Evolutionary conservation across 2,113 vertebrate genomes (phyloP), one percentile per base, ranked within the genome.

Genomic region (Crotalus helleri): DNA sequence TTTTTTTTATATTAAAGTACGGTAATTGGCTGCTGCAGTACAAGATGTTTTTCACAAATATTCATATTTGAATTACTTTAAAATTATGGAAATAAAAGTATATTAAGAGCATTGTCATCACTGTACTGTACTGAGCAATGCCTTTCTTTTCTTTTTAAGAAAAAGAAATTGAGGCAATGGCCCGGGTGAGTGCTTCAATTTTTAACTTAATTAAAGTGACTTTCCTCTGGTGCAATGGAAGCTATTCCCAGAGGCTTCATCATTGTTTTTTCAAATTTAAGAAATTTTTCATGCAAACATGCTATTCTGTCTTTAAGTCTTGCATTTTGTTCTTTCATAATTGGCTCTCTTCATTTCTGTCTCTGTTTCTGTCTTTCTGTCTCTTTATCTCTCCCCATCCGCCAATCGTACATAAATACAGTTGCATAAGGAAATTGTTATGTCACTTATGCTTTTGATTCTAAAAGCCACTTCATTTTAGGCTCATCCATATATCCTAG

Each of bases 181-280:
- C 29, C 61, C 7, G 90, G 74, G 69, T 90, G 88, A 93, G 61
- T 86, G 19, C 74, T 93, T 90, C 69, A 85, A 86, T 90, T 90
- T 89, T 85, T 86, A 26, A 93, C 55, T 74, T 90, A 93, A 93
- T 93, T 93, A 90, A 93, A 90, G 90, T 44, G 55, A 90, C 21
- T 59, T 85, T 85, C 54, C 53, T 93, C 74, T 90, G 55, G 12
- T 86, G 51, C 92, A 61, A 33, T 86, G 54, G 54, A 59, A 86
- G 29, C 44, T 61, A n/a, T n/a, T 93, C 88, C 88, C 69, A 93
- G 55, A 86, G 88, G 74, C 44, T 86, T 90, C 88, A 61, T 58
- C 29, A 19, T 46, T 90, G 12, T 90, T 86, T 19, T 86, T 74
- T 53, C 88, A 61, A 89, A 91, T 91, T 91, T 91, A 91, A 85